phyloP scores from a whole-genome alignment of 2,113 vertebrate species.

The Suricata suricatta region DNA sequence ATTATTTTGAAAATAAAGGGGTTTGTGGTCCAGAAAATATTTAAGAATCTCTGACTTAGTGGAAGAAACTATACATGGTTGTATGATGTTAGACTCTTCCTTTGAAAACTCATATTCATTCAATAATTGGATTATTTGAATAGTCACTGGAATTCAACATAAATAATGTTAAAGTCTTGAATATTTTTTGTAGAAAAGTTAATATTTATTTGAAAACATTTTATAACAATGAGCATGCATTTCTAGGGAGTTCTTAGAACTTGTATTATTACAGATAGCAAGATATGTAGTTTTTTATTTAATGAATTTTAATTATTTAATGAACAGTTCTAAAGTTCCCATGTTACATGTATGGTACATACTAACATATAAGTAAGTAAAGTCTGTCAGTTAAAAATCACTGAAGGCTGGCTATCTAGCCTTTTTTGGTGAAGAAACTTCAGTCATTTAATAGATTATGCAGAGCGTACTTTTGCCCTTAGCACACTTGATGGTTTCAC shows the following conservation, averaged over 20 bases:
- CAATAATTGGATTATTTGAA: background rate
- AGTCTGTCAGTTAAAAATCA: background rate
- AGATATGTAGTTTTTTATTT: background rate
- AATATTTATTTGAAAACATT: constrained; percentile 5
- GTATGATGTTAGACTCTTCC: background rate
- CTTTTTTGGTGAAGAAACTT: background rate
- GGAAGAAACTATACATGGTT: background rate
- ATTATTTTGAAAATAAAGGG: background rate
- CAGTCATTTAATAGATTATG: background rate
- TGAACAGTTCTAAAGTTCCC: background rate
- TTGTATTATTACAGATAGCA: background rate
- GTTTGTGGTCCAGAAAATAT: background rate
- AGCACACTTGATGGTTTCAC: background rate
- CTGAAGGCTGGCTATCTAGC: background rate
- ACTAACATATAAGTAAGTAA: background rate
- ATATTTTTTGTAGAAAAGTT: background rate
- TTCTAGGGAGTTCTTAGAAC: background rate
- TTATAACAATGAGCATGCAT: background rate
- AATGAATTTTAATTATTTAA: background rate
- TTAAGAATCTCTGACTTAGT: background rate
- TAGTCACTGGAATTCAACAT: background rate
- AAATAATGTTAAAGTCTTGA: background rate
- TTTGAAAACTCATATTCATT: background rate
- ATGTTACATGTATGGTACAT: background rate
- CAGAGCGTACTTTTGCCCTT: background rate